Evolutionary conservation across 1,140 invertebrate species (phyloP).

Genomic region (Andrena cerasifolii): DNA sequence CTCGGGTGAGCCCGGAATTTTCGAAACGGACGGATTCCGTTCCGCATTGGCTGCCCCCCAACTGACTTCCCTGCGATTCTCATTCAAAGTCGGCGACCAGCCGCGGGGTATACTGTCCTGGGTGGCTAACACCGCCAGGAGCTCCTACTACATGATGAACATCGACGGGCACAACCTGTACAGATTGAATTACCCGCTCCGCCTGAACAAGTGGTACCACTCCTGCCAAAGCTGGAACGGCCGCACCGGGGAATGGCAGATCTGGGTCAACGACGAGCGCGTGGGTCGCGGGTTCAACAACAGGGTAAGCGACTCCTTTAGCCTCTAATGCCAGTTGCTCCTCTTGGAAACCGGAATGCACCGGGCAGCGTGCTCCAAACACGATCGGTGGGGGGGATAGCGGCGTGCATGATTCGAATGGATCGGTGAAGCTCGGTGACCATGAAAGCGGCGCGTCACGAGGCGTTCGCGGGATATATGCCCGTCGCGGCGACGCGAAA

Average conservation of each 20-base stretch:
- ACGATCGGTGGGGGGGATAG: too few species aligned
- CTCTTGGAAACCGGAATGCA: too few species aligned
- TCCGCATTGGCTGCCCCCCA: background rate
- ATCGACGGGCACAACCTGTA: slow-evolving; percentile 91
- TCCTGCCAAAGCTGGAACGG: slow-evolving; percentile 93
- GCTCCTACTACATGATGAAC: slow-evolving; percentile 90
- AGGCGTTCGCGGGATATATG: background rate
- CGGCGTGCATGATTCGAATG: too few species aligned
- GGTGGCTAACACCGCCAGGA: slow-evolving; percentile 89
- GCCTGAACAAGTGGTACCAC: slow-evolving; percentile 92
- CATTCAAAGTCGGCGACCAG: slow-evolving; percentile 85
- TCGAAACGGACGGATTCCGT: background rate
- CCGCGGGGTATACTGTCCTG: slow-evolving; percentile 88
- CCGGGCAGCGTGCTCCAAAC: too few species aligned
- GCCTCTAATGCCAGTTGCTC: too few species aligned
- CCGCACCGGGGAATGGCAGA: slow-evolving; percentile 92
- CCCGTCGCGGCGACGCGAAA: background rate
- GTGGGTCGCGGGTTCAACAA: slow-evolving; percentile 92
- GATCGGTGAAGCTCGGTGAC: background rate
- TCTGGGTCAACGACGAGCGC: slow-evolving; percentile 92
- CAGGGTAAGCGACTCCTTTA: slow-evolving; percentile 86
- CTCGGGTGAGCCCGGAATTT: background rate
- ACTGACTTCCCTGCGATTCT: background rate
- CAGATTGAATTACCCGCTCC: slow-evolving; percentile 90
- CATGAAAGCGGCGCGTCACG: background rate